Conservation (phyloP, 2,797 vertebrate species). For the Sebastes goodei region DNA sequence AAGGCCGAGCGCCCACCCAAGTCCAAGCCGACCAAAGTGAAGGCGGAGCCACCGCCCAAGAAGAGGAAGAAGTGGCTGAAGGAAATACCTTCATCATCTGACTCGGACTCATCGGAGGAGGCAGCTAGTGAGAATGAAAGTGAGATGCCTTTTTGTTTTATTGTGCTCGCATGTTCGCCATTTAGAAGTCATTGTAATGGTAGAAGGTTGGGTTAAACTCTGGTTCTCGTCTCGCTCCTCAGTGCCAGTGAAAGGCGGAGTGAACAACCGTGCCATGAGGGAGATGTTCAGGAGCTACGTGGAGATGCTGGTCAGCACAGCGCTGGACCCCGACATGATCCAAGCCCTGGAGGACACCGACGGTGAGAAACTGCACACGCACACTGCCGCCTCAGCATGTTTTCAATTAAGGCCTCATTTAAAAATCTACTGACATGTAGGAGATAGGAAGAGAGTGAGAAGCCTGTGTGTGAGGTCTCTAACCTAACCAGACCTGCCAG, state of each 20-base stretch:
- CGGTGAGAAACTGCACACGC: conserved; percentile 74
- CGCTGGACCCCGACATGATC: conserved; percentile 95
- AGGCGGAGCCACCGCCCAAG: conserved; percentile 82
- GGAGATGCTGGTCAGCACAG: conserved; percentile 95
- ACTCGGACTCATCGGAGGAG: conserved; percentile 89
- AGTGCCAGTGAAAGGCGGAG: conserved; percentile 83
- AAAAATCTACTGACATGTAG: not conserved
- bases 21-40: conserved; percentile 83
- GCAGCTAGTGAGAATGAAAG: conserved; percentile 90
- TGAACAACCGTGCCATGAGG: conserved; percentile 92
- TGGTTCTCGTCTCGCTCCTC: not conserved
- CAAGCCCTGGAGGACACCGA: conserved; percentile 94
- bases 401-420: not conserved
- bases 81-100: conserved; percentile 89
- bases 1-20: conserved; percentile 72
- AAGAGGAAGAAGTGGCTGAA: conserved; percentile 96
- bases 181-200: too few species aligned
- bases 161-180: not conserved
- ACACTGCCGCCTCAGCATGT: not conserved
- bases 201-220: not conserved
- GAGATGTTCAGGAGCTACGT: conserved; percentile 97
- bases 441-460: not conserved
- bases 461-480: not conserved
- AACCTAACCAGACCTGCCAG: not conserved
- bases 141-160: conserved; percentile 59